Evolutionary conservation across 2,797 vertebrate species (phyloP).

Genomic region (Peromyscus aztecus): DNA sequence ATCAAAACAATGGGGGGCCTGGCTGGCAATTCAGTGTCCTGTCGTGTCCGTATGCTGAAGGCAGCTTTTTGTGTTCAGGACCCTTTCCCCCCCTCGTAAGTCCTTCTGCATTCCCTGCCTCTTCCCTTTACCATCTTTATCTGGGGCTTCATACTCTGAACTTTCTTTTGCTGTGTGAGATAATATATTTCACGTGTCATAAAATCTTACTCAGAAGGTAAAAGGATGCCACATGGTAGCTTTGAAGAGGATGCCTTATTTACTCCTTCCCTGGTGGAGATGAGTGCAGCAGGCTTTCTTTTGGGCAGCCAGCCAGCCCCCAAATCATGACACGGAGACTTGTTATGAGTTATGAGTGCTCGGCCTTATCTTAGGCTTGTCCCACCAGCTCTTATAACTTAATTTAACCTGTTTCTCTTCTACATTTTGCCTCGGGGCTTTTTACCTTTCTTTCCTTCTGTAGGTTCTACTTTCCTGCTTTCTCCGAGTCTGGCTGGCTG

Average conservation of each 20-base stretch:
- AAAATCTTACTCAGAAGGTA: conserved; percentile 33
- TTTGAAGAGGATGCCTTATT: conserved; percentile 52
- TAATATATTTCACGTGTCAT: background rate
- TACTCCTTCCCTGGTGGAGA: conserved; percentile 1
- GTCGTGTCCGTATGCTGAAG: background rate
- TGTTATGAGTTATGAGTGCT: background rate
- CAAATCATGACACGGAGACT: background rate
- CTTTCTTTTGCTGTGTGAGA: conserved; percentile 55
- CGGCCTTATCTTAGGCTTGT: background rate
- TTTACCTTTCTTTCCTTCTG: background rate
- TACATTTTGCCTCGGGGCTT: background rate
- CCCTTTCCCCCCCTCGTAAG: background rate
- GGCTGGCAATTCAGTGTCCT: background rate
- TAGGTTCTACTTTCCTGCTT: background rate
- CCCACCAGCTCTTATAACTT: background rate
- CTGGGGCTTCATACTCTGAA: background rate
- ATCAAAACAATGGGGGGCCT: background rate
- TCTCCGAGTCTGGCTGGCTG: background rate
- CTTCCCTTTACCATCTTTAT: conserved; percentile 16
- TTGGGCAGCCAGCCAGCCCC: background rate
- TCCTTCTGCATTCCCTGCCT: background rate
- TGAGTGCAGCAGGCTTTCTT: background rate
- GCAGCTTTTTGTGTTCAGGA: conserved; percentile 5
- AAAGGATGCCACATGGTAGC: background rate
- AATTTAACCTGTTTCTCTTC: background rate